A percentile compares a stretch with the other conserved stretches of the same genome.
These are phyloP conservation scores for Colaptes auratus DNA, from an alignment of 2,113 vertebrate genomes.

Conservation along the genomic window DNA sequence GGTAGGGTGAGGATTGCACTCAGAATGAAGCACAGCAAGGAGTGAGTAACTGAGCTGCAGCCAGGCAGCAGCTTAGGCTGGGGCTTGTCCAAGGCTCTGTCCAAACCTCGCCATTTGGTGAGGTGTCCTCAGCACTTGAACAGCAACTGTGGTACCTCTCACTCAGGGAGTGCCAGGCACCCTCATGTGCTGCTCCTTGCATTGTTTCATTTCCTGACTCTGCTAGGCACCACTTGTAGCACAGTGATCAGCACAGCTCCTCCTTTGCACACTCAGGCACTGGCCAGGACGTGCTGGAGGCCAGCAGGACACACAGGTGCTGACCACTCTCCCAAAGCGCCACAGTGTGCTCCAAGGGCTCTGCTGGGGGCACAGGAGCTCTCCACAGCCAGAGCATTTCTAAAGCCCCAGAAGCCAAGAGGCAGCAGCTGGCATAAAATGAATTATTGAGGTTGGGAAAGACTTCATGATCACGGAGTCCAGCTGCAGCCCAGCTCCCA, in stretches of 20 bases:
- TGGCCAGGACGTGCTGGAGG: not conserved
- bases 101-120: not conserved
- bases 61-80: not conserved
- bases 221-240: not conserved
- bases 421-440: not conserved
- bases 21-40: not conserved
- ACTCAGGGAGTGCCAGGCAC: not conserved
- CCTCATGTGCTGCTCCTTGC: not conserved
- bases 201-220: conserved; percentile 24
- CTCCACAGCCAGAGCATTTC: not conserved
- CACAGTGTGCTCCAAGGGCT: not conserved
- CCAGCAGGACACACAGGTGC: not conserved
- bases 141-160: not conserved
- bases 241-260: not conserved
- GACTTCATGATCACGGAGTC: too few relatives aligned
- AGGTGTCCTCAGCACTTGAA: not conserved
- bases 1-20: not conserved
- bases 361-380: not conserved
- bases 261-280: not conserved
- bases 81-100: not conserved
- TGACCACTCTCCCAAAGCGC: not conserved
- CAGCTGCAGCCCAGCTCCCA: too few relatives aligned
- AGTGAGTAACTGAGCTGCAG: not conserved
- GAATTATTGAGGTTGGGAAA: too few relatives aligned
- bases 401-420: not conserved